These are phyloP conservation scores for Drosophila busckii DNA, from an alignment of 1,140 invertebrate genomes.

Conservation along the genomic window DNA sequence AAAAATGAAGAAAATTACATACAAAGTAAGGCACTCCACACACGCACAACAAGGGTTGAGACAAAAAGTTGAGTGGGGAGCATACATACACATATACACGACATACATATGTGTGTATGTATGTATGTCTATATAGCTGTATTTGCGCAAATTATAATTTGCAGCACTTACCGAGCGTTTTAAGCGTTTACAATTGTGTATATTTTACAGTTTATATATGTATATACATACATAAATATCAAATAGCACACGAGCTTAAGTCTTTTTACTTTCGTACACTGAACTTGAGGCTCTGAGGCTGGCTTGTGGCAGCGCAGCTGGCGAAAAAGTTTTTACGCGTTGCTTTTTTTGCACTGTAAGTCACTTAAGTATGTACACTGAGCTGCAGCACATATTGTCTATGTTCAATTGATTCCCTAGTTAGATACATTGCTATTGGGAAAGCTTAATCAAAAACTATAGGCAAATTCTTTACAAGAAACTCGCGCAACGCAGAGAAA, in stretches of 20 bases:
- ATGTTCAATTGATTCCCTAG: slow-evolving; percentile 13
- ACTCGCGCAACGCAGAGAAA: slow-evolving; percentile 68
- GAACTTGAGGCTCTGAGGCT: slow-evolving; percentile 24
- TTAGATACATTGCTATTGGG: slow-evolving; percentile 53
- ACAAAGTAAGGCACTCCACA: slow-evolving; percentile 35
- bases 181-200: no score
- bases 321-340: slow-evolving; percentile 38
- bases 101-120: no score
- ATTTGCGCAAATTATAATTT: no score
- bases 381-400: slow-evolving; percentile 16
- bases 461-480: slow-evolving; percentile 40
- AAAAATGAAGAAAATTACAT: slow-evolving; percentile 42
- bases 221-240: no score
- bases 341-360: slow-evolving; percentile 37
- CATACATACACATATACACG: no score
- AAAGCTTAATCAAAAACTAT: slow-evolving; percentile 57
- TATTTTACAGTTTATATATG: no score
- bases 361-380: slow-evolving; percentile 19
- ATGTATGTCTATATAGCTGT: no score
- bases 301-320: slow-evolving; percentile 34
- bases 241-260: slow-evolving; percentile 2
- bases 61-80: slow-evolving; percentile 25
- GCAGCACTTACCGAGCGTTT: no score
- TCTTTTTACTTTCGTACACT: slow-evolving; percentile 8
- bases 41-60: slow-evolving; percentile 10